These are phyloP conservation scores for Mus pahari DNA, from an alignment of 2,113 vertebrate genomes.

Conservation along the genomic window DNA sequence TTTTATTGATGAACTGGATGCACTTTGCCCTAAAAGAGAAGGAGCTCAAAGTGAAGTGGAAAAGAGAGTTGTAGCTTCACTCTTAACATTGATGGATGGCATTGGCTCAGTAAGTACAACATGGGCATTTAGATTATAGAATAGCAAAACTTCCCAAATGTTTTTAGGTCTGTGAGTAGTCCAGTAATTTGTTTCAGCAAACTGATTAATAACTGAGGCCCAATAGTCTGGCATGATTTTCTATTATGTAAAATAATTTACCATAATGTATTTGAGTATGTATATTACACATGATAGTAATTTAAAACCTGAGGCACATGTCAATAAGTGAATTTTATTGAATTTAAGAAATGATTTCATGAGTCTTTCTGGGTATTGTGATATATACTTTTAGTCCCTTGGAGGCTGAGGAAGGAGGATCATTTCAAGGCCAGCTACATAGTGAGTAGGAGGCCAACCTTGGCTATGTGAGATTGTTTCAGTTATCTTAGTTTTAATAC, in stretches of 20 bases:
- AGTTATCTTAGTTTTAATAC: not conserved
- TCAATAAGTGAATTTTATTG: slow-evolving; percentile 29
- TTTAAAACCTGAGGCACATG: slow-evolving; percentile 29
- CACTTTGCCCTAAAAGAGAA: slow-evolving; percentile 96
- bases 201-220: not conserved
- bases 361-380: not conserved
- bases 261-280: not conserved
- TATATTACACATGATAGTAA: slow-evolving; percentile 21
- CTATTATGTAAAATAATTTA: slow-evolving; percentile 8
- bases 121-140: not conserved
- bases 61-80: slow-evolving; percentile 95
- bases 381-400: not conserved
- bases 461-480: not conserved
- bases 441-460: not conserved
- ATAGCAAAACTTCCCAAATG: not conserved
- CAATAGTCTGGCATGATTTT: slow-evolving; percentile 15
- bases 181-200: slow-evolving; percentile 27
- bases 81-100: slow-evolving; percentile 97
- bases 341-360: slow-evolving; percentile 55
- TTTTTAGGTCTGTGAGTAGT: not conserved
- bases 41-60: slow-evolving; percentile 97
- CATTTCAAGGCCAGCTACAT: not conserved
- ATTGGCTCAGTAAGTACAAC: slow-evolving; percentile 93
- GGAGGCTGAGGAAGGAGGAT: not conserved
- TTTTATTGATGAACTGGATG: slow-evolving; percentile 98